Conservation (phyloP, 2,797 vertebrate genomes). For the Centropyge bicolor region DNA sequence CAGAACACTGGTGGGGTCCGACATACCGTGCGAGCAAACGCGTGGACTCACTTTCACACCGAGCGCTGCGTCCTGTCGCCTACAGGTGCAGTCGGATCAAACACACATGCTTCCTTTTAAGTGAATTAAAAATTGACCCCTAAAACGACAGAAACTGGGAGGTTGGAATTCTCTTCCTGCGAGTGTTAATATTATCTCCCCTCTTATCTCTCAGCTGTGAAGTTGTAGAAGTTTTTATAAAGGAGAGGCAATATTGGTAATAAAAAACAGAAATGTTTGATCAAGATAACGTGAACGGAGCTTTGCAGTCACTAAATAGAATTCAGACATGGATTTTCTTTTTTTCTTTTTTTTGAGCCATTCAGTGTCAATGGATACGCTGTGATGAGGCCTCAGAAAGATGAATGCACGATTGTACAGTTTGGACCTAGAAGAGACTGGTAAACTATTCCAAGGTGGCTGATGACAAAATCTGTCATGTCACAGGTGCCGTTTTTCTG, state of each 20-base stretch:
- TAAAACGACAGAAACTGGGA: constrained; percentile 39
- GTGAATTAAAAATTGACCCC: constrained; percentile 57
- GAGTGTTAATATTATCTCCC: constrained; percentile 62
- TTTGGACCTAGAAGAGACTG: constrained; percentile 61
- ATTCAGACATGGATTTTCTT: constrained; percentile 61
- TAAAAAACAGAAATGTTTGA: constrained; percentile 71
- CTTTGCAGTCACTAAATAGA: constrained; percentile 69
- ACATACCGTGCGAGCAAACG: constrained; percentile 85
- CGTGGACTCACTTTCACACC: constrained; percentile 50
- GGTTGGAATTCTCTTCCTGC: constrained; percentile 68
- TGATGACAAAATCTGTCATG: constrained; percentile 55
- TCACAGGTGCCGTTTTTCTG: constrained; percentile 78
- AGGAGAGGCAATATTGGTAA: constrained; percentile 67
- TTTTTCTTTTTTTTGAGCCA: constrained; percentile 21
- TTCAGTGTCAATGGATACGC: constrained; percentile 52
- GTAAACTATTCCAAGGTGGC: constrained; percentile 75
- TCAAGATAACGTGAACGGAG: constrained; percentile 69
- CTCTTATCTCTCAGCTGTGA: constrained; percentile 69
- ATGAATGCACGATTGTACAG: constrained; percentile 55
- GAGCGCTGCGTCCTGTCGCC: constrained; percentile 73
- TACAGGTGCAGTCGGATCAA: constrained; percentile 81
- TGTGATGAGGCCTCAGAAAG: constrained; percentile 59
- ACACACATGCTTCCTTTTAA: constrained; percentile 81
- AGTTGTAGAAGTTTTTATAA: constrained; percentile 59
- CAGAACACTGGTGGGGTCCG: constrained; percentile 73